phyloP scores from a whole-genome alignment of 2,113 vertebrate species.

The Turnix velox region DNA sequence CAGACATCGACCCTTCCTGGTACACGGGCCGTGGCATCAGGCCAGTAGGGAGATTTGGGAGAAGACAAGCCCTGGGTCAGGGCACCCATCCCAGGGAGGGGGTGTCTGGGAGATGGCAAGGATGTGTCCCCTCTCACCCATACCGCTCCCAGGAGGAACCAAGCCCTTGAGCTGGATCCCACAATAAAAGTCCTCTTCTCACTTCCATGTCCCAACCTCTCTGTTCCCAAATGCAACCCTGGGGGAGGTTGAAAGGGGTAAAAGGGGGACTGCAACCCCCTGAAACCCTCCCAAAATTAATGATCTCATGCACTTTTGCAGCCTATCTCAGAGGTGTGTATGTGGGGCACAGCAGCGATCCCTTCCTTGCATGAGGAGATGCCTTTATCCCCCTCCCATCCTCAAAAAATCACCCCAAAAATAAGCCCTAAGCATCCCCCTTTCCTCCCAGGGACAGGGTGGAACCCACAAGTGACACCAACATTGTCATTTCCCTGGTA shows the following conservation, averaged over 20 bases:
- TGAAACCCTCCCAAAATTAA: too few species aligned
- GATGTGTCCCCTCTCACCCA: neutral
- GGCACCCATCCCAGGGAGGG: neutral
- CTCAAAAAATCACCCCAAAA: neutral
- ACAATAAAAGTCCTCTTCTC: neutral
- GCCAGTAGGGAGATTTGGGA: slow-evolving; percentile 80
- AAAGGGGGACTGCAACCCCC: fast-evolving
- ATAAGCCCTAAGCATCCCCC: neutral
- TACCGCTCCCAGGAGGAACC: neutral
- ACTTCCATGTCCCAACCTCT: neutral
- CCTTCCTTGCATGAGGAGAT: fast-evolving
- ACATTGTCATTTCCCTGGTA: neutral
- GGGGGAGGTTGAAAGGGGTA: fast-evolving
- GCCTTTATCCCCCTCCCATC: fast-evolving
- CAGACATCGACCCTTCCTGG: slow-evolving; percentile 81
- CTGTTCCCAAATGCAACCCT: fast-evolving
- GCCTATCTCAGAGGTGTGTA: fast-evolving
- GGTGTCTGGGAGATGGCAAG: neutral
- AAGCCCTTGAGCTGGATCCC: neutral
- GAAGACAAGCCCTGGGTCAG: slow-evolving; percentile 15
- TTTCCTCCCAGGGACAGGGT: fast-evolving
- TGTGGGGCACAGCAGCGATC: fast-evolving
- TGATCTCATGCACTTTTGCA: fast-evolving
- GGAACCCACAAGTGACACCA: fast-evolving
- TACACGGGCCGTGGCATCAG: slow-evolving; percentile 79